A percentile compares a stretch with the other conserved stretches of the same genome.
Evolutionary conservation across 2,888 invertebrate genomes (phyloP).

Genomic region (Ophioninae sp.): DNA sequence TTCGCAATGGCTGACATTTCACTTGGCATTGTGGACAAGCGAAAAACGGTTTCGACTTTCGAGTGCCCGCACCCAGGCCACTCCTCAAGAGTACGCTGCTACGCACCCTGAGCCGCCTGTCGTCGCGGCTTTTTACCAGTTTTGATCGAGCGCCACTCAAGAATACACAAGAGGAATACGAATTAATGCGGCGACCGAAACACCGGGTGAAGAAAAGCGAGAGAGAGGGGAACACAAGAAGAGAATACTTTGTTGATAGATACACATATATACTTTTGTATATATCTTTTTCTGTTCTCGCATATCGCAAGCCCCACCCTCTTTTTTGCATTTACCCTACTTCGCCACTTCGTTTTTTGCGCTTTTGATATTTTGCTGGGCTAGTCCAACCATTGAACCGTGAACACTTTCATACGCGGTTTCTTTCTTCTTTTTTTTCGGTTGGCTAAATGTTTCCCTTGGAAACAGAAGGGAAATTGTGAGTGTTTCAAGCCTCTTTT

Average conservation of each 20-base stretch:
- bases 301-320: slow-evolving; percentile 26
- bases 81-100: slow-evolving; percentile 57
- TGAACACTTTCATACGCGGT: slow-evolving; percentile 16
- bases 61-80: slow-evolving; percentile 71
- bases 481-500: slow-evolving; percentile 4
- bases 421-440: slow-evolving; percentile 28
- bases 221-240: slow-evolving; percentile 56
- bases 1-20: slow-evolving; percentile 62
- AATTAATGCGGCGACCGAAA: slow-evolving; percentile 71
- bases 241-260: slow-evolving; percentile 39
- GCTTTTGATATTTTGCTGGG: slow-evolving; percentile 51
- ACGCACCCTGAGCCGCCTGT: slow-evolving; percentile 69
- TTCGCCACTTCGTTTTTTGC: slow-evolving; percentile 30
- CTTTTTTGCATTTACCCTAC: slow-evolving; percentile 35
- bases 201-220: slow-evolving; percentile 22
- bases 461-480: slow-evolving; percentile 5
- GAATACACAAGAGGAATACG: slow-evolving; percentile 75
- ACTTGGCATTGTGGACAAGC: slow-evolving; percentile 65
- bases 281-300: slow-evolving; percentile 53
- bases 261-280: slow-evolving; percentile 41
- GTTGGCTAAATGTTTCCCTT: slow-evolving; percentile 46
- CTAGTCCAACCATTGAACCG: slow-evolving; percentile 45
- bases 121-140: slow-evolving; percentile 74
- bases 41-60: slow-evolving; percentile 78
- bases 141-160: slow-evolving; percentile 79